Evolutionary conservation across 2,888 invertebrate species (phyloP), one percentile per base, ranked within the genome.

Genomic region (Halictus quadricinctus): DNA sequence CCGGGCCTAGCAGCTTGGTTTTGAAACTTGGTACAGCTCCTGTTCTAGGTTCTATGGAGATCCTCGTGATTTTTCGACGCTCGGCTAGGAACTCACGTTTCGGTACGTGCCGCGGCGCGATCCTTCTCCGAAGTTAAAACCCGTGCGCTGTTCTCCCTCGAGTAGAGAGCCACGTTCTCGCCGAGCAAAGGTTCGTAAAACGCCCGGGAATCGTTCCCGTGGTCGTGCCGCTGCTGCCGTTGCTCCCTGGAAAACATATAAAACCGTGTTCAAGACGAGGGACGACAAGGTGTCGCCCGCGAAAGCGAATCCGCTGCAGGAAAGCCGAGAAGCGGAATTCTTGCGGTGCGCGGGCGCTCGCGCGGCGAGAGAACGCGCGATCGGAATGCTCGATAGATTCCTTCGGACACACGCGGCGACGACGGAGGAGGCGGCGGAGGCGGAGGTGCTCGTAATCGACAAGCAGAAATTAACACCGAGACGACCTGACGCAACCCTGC

Each of bases 161-260:
- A 94, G 88, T 94, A 94, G 79, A 94, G 91, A 76, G 92, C 93
- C 46, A 92, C 93, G 85, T 92, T 91, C 72, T 93, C 92, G 88
- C 93, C 94, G 81, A 93, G 90, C 79, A 94, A 90, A 81, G 93
- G 94, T 88, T 94, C 94, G 89, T 93, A 94, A 81, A 93, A 91
- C 79, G 93, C 92, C 77, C 91, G 91, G 66, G 92, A 88, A 21
- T 90, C 91, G 86, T 91, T 90, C 83, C 93, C 92, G 80, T 86
- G 83, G 25, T 64, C 48, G 74, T 81, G 54, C 66, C 66, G 36
- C 64, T 25, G 54, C 64, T 25, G 64, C 29, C 29, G 64, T 18
- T 66, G 36, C 21, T 72, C 78, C 41, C 81, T 85, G 82, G 43
- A 86, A 88, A 48, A 66, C 36, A 21, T 66, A 66, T 41, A 66